Evolutionary conservation across 2,888 invertebrate genomes (phyloP).

Genomic region (Malthinus flaveolus): DNA sequence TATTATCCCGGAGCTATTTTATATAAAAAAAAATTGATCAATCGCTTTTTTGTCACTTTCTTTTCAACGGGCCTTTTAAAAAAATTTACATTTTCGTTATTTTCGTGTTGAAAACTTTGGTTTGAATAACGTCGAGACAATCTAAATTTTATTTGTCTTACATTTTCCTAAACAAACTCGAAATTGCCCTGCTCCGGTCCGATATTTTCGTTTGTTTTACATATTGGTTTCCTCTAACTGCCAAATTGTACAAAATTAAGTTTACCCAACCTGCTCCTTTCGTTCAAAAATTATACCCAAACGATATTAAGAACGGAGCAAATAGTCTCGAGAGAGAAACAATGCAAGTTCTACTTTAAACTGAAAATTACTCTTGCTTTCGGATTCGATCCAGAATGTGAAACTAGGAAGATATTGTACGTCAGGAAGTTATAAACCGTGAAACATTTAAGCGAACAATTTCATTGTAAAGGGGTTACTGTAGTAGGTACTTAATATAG

Average conservation of each 20-base stretch:
- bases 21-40: too few species aligned
- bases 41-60: too few species aligned
- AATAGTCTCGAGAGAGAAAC: not conserved
- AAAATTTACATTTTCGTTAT: not conserved
- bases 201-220: conserved; percentile 10
- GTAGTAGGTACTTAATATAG: not conserved
- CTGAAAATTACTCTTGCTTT: not conserved
- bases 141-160: conserved; percentile 8
- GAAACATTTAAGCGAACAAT: conserved; percentile 4
- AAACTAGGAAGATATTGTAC: not conserved
- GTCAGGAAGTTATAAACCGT: conserved; percentile 3
- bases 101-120: not conserved
- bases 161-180: conserved; percentile 12
- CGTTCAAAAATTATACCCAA: too few species aligned
- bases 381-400: conserved; percentile 4
- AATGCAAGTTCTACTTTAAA: conserved; percentile 3
- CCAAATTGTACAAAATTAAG: not conserved
- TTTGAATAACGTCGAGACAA: not conserved
- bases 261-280: too few species aligned
- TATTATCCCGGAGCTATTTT: too few species aligned
- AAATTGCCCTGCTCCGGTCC: conserved; percentile 4
- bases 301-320: too few species aligned
- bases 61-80: not conserved
- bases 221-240: conserved; percentile 5
- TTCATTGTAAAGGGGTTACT: conserved; percentile 3